Percentiles rank a stretch among this genome's conserved stretches.
These are phyloP conservation scores for Drosophila insularis DNA, from an alignment of 1,140 invertebrate species.

Conservation along the genomic window DNA sequence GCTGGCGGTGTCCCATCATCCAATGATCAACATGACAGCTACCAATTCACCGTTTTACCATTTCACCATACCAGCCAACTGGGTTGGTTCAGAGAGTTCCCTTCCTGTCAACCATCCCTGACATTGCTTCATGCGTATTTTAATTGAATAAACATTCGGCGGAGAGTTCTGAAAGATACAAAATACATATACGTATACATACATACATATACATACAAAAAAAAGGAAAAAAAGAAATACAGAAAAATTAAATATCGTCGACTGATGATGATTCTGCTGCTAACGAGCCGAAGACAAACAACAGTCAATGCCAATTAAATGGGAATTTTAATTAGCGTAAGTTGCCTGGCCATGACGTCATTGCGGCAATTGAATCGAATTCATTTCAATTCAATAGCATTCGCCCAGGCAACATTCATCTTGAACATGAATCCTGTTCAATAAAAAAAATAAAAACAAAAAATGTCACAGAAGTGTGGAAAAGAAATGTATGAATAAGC, in stretches of 20 bases:
- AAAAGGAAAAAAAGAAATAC: constrained; percentile 13
- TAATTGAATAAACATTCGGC: constrained; percentile 74
- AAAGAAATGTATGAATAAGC: not conserved
- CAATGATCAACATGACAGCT: constrained; percentile 62
- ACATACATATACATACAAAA: not conserved
- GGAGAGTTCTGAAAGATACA: constrained; percentile 34
- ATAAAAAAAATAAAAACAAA: not conserved
- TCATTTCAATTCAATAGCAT: not conserved
- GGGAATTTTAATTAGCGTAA: constrained; percentile 79
- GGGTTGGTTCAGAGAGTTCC: constrained; percentile 19
- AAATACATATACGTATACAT: not conserved
- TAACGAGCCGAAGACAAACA: constrained; percentile 74
- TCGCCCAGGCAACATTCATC: not conserved
- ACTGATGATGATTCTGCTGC: constrained; percentile 27
- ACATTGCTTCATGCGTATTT: constrained; percentile 62
- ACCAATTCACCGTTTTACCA: constrained; percentile 5
- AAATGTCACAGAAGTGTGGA: not conserved
- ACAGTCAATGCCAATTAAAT: constrained; percentile 78
- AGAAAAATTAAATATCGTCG: constrained; percentile 45
- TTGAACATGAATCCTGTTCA: not conserved
- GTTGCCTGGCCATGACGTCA: constrained; percentile 64
- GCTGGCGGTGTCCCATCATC: constrained; percentile 28
- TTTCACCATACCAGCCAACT: not conserved
- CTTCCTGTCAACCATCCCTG: constrained; percentile 46
- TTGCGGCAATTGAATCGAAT: constrained; percentile 15